Evolutionary conservation across 2,888 invertebrate species (phyloP), one percentile per base, ranked within the genome.

Genomic region (Troides helena): DNA sequence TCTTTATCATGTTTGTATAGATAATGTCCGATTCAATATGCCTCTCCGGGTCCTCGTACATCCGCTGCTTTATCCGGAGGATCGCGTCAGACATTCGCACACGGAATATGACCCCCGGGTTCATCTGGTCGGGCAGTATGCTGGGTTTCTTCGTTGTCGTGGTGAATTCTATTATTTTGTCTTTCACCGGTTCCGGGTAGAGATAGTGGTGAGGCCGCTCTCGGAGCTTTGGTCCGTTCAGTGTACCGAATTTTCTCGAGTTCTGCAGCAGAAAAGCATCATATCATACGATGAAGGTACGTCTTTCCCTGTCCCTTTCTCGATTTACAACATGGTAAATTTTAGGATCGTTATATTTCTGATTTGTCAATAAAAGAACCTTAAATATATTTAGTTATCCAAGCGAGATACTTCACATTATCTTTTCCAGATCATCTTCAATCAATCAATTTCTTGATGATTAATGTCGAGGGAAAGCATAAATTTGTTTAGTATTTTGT

Each of bases 11-110:
- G 67, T 92, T 92, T 0, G 92, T 91, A 72, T 92, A 92, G 0
- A 92, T 91, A 0, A 92, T 92, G 71, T 92, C 92, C 0, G 88
- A 83, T 84, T 92, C 92, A 0, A 92, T 91, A 57, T 92, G 92
- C 6, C 88, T 72, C 71, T 92, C 92, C 0, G 89, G 90, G 71
- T 92, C 91, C 76, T 92, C 91, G 76, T 92, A 92, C 91, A 92
- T 91, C 0, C 92, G 78, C 36, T 92, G 92, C 43, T 92, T 92
- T 67, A 92, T 92, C 1, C 91, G 73, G 14, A 92, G 71, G 1
- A 92, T 92, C 0, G 92, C 92, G 72, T 92, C 92, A 0, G 92
- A 89, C 92, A 92, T 92, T 7, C 92, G 73, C 0, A 92, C 92
- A 18, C 92, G 71, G 73, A 92, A 92, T 10, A 92, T 88, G 0